Conservation (phyloP, 2,888 invertebrate species). For the Tinea pellionella region DNA sequence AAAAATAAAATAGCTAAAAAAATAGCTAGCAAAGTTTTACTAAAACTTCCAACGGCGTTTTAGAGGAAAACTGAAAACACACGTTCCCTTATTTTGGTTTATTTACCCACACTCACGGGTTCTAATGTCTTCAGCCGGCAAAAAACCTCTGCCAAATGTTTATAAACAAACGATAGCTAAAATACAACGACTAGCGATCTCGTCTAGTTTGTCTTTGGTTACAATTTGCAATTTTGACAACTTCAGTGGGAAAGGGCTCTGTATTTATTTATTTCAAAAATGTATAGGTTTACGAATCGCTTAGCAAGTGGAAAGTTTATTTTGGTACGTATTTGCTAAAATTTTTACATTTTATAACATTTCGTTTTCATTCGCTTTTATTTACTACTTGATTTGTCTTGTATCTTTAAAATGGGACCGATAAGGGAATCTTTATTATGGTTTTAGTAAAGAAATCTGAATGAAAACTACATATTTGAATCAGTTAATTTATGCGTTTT, state of each 20-base stretch:
- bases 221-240: constrained; percentile 46
- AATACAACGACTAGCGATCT: no score
- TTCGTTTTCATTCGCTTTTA: neutral
- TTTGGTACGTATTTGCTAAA: constrained; percentile 39
- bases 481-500: neutral
- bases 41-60: no score
- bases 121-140: no score
- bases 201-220: constrained; percentile 16
- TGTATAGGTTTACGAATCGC: constrained; percentile 59
- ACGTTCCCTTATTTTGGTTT: no score
- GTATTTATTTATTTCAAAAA: constrained; percentile 29
- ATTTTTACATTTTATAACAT: neutral
- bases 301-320: constrained; percentile 50
- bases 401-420: neutral
- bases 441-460: neutral
- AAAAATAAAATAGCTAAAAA: no score
- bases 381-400: neutral
- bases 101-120: no score
- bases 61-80: no score
- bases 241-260: constrained; percentile 40
- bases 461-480: neutral
- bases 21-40: no score
- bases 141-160: no score
- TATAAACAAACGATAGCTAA: no score
- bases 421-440: neutral